Base-by-base conservation (phyloP, 2,113 vertebrate genomes). In the Phalacrocorax carbo region DNA sequence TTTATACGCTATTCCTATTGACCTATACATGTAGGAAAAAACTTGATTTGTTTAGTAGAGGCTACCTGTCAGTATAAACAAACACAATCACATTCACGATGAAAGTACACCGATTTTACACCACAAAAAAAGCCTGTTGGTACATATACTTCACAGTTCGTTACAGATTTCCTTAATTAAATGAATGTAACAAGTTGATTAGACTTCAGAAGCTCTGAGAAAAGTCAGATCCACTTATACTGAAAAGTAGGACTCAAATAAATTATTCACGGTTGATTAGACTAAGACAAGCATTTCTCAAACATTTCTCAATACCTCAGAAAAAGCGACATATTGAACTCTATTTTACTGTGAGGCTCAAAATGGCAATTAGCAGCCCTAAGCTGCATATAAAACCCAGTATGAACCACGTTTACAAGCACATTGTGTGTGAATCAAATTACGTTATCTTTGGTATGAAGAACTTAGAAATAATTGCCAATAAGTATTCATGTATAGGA, bases 391-490 rank as follows among this genome's bases (percentile, higher is more conserved):
- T 97, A 97, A 98, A 98, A 97, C 97, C 94, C 96, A 98, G 94
- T 97, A 97, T 94, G 97, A 98, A 96, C 97, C 81, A 95, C 96
- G 89, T 98, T 98, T 98, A 98, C 97, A 98, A 97, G 98, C 98
- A 98, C 98, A 98, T 97, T 97, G 98, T 98, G 97, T 96, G 98
- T 98, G 98, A 98, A 98, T 98, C 97, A 98, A 98, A 98, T 98
- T 98, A 98, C n/a, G 94, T 98, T 98, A 98, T 98, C 98, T 98
- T 97, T 97, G 96, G 94, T 98, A 98, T 98, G 98, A 98, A 98
- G 98, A 98, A 98, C 96, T 97, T 97, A 97, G 97, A 98, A 98
- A 98, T 98, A 98, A 98, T 98, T 98, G 98, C 97, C 98, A 98
- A 98, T 98, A 98, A 98, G 98, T 98, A 98, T 98, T 98, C 98